Evolutionary conservation across 92 coral and sea anemone species (phyloP).

Genomic region (Isaurus tuberculatus): DNA sequence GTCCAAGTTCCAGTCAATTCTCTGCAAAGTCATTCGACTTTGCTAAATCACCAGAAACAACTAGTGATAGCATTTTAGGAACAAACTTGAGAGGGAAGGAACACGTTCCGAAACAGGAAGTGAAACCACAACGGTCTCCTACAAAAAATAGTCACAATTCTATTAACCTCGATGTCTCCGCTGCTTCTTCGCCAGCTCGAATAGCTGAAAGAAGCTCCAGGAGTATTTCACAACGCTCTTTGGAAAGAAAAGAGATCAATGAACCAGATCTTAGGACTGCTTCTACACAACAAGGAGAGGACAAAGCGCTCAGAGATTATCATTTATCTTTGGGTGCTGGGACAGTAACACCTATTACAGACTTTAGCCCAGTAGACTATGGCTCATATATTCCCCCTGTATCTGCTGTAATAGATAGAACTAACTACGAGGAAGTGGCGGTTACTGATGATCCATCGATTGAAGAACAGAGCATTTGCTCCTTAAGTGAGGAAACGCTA

Average conservation of each 20-base stretch:
- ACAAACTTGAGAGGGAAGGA: conserved; percentile 16
- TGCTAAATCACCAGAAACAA: conserved; percentile 6
- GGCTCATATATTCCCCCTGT: conserved; percentile 31
- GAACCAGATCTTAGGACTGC: neutral
- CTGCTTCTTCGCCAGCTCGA: neutral
- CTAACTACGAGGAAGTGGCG: neutral
- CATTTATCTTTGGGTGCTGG: conserved; percentile 75
- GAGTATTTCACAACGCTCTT: conserved; percentile 18
- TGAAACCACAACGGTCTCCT: conserved; percentile 26
- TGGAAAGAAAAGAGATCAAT: conserved; percentile 11
- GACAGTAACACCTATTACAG: conserved; percentile 60
- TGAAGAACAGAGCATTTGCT: conserved; percentile 44
- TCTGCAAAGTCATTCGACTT: conserved; percentile 17
- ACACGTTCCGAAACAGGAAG: conserved; percentile 37
- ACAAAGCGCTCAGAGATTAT: conserved; percentile 54
- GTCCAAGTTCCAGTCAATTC: neutral
- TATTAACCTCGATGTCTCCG: neutral
- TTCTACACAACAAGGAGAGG: conserved; percentile 25
- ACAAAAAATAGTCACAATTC: neutral
- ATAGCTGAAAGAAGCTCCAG: neutral
- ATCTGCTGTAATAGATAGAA: neutral
- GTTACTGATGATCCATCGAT: conserved; percentile 16
- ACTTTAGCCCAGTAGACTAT: conserved; percentile 32
- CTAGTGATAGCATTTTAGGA: conserved; percentile 28
- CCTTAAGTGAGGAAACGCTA: conserved; percentile 15